Percentiles rank a stretch among this genome's conserved stretches.
Evolutionary conservation across 2,888 invertebrate genomes (phyloP).

Genomic region (Lochmaea crataegi): DNA sequence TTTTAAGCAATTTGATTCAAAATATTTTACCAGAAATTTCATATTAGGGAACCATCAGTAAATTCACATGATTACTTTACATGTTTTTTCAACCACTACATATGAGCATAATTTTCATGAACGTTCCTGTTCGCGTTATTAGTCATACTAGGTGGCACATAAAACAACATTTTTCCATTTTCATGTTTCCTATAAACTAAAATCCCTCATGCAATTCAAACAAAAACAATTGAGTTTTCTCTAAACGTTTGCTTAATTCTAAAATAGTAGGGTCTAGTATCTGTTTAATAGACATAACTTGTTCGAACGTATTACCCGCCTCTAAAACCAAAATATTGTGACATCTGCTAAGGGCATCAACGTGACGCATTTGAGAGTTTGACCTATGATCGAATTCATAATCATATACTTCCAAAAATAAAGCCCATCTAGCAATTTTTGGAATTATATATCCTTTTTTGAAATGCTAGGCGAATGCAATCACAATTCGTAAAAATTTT

Average conservation of each 20-base stretch:
- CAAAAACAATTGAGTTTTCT: background rate
- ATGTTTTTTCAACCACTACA: conserved; percentile 53
- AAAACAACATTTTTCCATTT: conserved; percentile 1
- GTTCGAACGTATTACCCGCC: background rate
- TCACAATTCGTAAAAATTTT: conserved; percentile 54
- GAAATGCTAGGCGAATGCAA: conserved; percentile 12
- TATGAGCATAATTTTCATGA: conserved; percentile 55
- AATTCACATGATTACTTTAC: conserved; percentile 46
- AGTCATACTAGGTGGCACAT: conserved; percentile 4
- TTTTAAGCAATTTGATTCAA: conserved; percentile 54
- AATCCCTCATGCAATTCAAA: conserved; percentile 2
- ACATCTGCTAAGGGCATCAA: conserved; percentile 1
- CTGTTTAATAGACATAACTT: too few relatives aligned
- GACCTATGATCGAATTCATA: background rate
- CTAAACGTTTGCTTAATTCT: background rate
- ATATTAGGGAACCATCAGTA: conserved; percentile 59
- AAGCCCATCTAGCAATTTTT: background rate
- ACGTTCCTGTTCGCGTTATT: conserved; percentile 12
- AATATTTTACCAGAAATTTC: conserved; percentile 46
- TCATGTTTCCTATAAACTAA: background rate
- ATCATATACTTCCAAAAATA: background rate
- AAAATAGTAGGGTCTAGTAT: too few relatives aligned
- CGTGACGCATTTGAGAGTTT: conserved; percentile 1
- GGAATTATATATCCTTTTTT: background rate
- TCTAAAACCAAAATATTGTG: conserved; percentile 4